Percentiles rank a stretch among this genome's conserved stretches.
Conservation (phyloP, 30 jellyfish, hydroid and myxozoan species). For the Aurelia coerulea region DNA sequence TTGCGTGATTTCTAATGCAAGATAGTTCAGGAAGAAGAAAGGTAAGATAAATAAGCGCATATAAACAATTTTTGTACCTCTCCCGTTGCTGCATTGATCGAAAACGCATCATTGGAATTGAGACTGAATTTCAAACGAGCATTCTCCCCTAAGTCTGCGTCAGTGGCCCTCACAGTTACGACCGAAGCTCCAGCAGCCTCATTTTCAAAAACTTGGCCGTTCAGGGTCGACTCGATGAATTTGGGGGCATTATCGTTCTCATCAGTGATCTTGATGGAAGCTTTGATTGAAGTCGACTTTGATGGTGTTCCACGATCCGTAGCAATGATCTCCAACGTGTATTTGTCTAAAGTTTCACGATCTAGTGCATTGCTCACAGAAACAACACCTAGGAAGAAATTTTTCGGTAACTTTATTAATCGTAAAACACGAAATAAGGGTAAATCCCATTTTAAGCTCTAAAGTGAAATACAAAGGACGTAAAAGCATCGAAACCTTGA, state of each 20-base stretch:
- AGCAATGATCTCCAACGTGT: conserved; percentile 60
- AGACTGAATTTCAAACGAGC: conserved; percentile 32
- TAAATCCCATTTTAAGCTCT: too few species aligned
- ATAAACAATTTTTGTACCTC: neutral
- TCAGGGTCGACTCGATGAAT: conserved; percentile 35
- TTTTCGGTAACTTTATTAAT: neutral
- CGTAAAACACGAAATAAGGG: too few species aligned
- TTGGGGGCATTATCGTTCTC: conserved; percentile 82
- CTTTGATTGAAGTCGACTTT: conserved; percentile 6
- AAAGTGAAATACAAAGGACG: too few species aligned
- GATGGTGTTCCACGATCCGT: conserved; percentile 77
- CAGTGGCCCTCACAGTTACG: conserved; percentile 72
- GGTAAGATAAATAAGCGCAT: too few species aligned
- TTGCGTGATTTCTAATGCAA: too few species aligned
- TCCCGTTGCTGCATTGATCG: conserved; percentile 51
- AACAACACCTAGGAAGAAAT: conserved; percentile 59
- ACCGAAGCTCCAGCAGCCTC: conserved; percentile 61
- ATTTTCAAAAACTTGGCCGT: conserved; percentile 62
- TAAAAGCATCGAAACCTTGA: too few species aligned
- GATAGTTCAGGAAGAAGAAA: too few species aligned
- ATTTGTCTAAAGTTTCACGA: conserved; percentile 65
- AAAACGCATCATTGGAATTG: conserved; percentile 51
- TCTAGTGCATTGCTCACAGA: conserved; percentile 67
- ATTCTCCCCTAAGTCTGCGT: conserved; percentile 65
- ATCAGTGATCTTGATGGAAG: conserved; percentile 53